These are phyloP conservation scores for Tromatobia lineatoria DNA, from an alignment of 2,888 invertebrate species.

Conservation along the genomic window DNA sequence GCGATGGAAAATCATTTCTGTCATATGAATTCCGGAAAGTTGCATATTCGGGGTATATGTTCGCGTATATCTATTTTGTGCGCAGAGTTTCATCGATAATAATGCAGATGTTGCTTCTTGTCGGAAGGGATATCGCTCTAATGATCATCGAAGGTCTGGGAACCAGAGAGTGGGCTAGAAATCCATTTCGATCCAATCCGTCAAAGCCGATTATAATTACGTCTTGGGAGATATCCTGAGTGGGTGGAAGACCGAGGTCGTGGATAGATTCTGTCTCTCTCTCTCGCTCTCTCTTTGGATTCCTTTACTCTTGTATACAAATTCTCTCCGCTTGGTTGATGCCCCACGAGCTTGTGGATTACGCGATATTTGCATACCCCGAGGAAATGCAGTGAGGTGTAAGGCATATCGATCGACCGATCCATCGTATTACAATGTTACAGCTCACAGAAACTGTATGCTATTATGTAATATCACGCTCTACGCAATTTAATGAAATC, in stretches of 20 bases:
- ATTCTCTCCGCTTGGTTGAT: constrained; percentile 44
- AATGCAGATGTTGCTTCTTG: neutral
- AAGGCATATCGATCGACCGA: constrained; percentile 53
- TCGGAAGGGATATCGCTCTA: neutral
- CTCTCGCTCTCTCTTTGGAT: neutral
- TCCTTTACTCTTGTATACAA: constrained; percentile 18
- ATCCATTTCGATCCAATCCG: constrained; percentile 48
- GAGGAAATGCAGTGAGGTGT: constrained; percentile 38
- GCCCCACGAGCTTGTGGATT: constrained; percentile 49
- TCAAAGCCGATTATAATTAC: constrained; percentile 58
- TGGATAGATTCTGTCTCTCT: constrained; percentile 20
- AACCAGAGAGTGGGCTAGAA: constrained; percentile 9
- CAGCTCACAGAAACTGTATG: neutral
- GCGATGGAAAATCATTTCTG: too few species aligned
- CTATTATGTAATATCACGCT: neutral
- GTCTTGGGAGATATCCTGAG: constrained; percentile 41
- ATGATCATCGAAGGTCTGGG: neutral
- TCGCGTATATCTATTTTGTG: too few species aligned
- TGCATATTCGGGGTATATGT: neutral
- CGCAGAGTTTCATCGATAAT: neutral
- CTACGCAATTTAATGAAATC: neutral
- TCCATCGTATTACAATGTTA: constrained; percentile 3
- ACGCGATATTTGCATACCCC: constrained; percentile 62
- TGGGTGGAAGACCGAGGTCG: constrained; percentile 19
- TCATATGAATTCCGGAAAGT: neutral